Base-by-base conservation (phyloP, 2,888 invertebrate species). In the Athalia cordata region DNA sequence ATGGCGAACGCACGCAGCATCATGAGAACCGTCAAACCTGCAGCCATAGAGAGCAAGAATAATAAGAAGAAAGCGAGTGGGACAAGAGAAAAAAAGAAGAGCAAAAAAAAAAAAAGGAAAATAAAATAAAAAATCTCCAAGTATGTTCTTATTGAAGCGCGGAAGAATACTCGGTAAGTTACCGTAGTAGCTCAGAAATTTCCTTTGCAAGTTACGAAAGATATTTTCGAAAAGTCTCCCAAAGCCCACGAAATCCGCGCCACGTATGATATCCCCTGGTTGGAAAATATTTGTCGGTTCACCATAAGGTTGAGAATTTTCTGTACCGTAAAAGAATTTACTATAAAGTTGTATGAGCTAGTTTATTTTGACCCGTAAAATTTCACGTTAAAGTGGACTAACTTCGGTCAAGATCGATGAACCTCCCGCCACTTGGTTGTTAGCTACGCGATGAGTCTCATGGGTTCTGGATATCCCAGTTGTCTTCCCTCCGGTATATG, bases 171-270 rank as follows among this genome's bases (percentile, higher is more conserved):
- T 49, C 45, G 75, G 62, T 78, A 80, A 83, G 81, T 82, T 82
- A 82, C 81, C 79, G 65, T 61, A 13, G 79, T 77, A 2, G 29
- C 29, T 29, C 77, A 61, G 50, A 85, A 85, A 85, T 84, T 84
- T 83, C 82, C 83, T 81, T 83, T 81, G 82, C 82, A 79, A 80
- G 82, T 81, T 81, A 81, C 81, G 81, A 80, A 81, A 85, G 83
- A 86, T 85, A 86, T 86, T 85, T 86, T 82, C 83, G 82, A 81
- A 72, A 84, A 84, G 84, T 83, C 80, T 79, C 82, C 80, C 77
- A 84, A 81, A 86, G 84, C 83, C 83, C 78, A 78, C 77, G 75
- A 87, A 84, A 87, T 85, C 86, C 86, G 81, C 82, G 81, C 79
- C 80, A 79, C 83, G 82, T 80, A 82, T 80, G 62, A 84, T 82